Conservation (phyloP, 2,113 vertebrate species). For the Bubo bubo region DNA sequence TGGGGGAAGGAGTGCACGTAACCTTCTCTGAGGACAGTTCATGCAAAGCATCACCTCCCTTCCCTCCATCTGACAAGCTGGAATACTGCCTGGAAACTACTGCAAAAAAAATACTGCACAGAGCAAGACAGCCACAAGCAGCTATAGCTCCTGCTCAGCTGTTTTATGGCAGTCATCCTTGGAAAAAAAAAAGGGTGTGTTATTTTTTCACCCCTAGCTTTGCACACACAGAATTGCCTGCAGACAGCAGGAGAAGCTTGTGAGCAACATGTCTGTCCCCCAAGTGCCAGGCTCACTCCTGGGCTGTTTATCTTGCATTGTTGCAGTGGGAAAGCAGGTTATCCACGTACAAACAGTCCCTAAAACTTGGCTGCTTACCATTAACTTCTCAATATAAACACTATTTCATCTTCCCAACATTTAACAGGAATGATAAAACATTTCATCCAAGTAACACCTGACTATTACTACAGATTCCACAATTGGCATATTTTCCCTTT, state of each 20-base stretch:
- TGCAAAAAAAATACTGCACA: background rate
- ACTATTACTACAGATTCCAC: background rate
- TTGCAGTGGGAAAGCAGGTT: background rate
- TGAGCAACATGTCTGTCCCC: background rate
- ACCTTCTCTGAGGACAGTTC: accelerated
- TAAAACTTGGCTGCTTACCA: background rate
- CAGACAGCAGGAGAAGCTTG: background rate
- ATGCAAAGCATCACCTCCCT: background rate
- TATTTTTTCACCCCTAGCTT: background rate
- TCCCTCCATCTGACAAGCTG: background rate
- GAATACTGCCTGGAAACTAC: background rate
- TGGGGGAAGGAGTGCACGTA: background rate
- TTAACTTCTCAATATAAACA: background rate
- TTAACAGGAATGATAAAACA: background rate
- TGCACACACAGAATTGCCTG: background rate
- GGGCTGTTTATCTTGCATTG: background rate
- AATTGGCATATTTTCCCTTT: background rate
- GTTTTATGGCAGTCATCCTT: background rate
- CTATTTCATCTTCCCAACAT: background rate
- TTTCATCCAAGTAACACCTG: background rate
- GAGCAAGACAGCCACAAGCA: background rate
- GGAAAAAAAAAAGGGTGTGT: background rate
- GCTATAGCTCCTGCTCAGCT: background rate
- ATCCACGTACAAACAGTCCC: background rate
- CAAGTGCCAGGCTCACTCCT: background rate